These are phyloP conservation scores for Drosophila sucinea DNA, from an alignment of 1,140 invertebrate genomes.

Conservation along the genomic window DNA sequence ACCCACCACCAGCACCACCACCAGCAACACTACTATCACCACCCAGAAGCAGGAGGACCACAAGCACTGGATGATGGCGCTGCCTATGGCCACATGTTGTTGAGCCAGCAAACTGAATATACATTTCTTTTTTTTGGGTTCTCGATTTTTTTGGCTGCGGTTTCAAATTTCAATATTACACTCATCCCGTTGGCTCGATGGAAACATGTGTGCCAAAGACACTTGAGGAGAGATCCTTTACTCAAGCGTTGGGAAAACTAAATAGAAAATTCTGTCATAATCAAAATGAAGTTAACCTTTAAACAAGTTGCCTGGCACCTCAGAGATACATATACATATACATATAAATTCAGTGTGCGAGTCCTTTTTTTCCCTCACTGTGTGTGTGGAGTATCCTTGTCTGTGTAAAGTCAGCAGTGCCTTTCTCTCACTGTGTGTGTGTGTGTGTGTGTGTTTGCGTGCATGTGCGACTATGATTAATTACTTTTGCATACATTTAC, in stretches of 20 bases:
- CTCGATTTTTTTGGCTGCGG: slow-evolving; percentile 3
- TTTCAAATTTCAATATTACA: slow-evolving; percentile 53
- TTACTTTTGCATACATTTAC: slow-evolving; percentile 83
- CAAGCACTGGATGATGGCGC: slow-evolving; percentile 33
- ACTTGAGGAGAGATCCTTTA: slow-evolving; percentile 31
- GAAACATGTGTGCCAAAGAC: slow-evolving; percentile 27
- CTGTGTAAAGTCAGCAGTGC: slow-evolving; percentile 66
- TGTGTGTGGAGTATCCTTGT: slow-evolving; percentile 27
- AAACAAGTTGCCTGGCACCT: slow-evolving; percentile 68
- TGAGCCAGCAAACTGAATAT: slow-evolving; percentile 25
- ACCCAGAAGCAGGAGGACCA: slow-evolving; percentile 28
- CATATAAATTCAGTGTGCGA: not conserved
- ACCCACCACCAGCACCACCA: slow-evolving; percentile 12
- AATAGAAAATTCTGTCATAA: slow-evolving; percentile 35
- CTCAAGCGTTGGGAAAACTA: slow-evolving; percentile 10
- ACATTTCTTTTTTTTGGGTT: not conserved
- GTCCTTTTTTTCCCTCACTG: slow-evolving; percentile 13
- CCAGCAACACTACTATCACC: slow-evolving; percentile 11
- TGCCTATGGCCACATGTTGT: slow-evolving; percentile 45
- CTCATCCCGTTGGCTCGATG: slow-evolving; percentile 15
- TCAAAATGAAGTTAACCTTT: slow-evolving; percentile 78
- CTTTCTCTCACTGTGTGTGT: slow-evolving; percentile 27
- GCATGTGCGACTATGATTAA: slow-evolving; percentile 82
- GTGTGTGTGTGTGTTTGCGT: slow-evolving; percentile 54
- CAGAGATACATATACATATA: slow-evolving; percentile 28